Base-by-base conservation (phyloP, 1,140 invertebrate species). In the Drosophila punjabiensis region DNA sequence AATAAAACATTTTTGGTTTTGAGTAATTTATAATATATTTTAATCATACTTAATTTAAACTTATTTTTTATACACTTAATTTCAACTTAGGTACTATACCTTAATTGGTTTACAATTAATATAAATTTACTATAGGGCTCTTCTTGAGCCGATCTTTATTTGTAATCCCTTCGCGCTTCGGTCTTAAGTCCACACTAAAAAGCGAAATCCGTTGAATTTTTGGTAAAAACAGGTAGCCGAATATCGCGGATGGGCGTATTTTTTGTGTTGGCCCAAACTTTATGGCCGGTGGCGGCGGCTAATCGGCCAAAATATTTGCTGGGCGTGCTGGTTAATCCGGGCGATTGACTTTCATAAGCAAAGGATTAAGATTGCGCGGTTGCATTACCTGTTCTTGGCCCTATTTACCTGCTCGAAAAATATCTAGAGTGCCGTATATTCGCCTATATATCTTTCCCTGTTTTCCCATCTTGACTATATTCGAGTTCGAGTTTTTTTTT, bases 231-330 rank as follows among this genome's bases (percentile, higher is more conserved):
- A 74, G 71, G 68, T 74, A 74, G 68, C 10, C 7, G 39, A 39
- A 13, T 32, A 24, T 39, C 11, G 32, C 28, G 28, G 24, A 37
- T 64, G 58, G 35, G 41, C 11, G 24, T 41, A 35, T 55, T 75
- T 74, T 58, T 77, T 77, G 70, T 68, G 70, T 70, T 55, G 35
- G 55, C 13, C 30, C 24, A 39, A 32, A 39, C 47, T 84, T 79
- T 82, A 56, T 53, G 55, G 50, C 60, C 71, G 67, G 76, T 76
- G 75, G 82, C 82, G 86, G 81, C 82, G 76, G 85, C 66, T 89
- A 90, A 91, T 91, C 86, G 82, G 76, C 82, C 87, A 90, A 90
- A 87, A 90, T 90, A 90, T 90, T 90, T 90, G 86, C 61, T 69
- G 76, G 87, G 82, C 87, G 86, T 90, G 76, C 63, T 90, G 79